Conservation (phyloP, 2,888 invertebrate species). For the Drosophila kuntzei region DNA sequence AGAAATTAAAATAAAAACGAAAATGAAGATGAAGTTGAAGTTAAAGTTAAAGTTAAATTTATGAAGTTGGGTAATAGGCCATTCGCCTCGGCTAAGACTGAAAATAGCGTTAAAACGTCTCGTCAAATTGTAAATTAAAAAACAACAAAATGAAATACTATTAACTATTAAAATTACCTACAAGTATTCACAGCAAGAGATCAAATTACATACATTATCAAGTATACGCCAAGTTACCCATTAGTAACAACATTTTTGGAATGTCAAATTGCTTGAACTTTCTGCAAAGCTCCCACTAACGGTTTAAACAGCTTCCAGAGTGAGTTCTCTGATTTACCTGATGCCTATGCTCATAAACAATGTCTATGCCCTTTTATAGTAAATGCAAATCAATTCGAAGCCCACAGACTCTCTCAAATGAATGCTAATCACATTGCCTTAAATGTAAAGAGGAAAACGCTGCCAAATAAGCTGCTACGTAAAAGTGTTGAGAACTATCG, state of each 20-base stretch:
- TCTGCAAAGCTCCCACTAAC: constrained; percentile 15
- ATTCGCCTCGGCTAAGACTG: constrained; percentile 20
- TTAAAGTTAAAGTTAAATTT: constrained; percentile 29
- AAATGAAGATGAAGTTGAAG: constrained; percentile 45
- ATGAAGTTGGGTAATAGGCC: constrained; percentile 47
- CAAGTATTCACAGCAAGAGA: constrained; percentile 40
- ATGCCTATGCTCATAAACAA: constrained; percentile 15
- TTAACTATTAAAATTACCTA: constrained; percentile 36
- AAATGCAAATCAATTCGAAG: constrained; percentile 34
- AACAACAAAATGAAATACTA: constrained; percentile 28
- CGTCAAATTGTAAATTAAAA: constrained; percentile 14
- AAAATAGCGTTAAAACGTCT: constrained; percentile 5
- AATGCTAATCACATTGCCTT: constrained; percentile 55
- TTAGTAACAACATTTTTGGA: constrained; percentile 21
- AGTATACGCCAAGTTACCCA: constrained; percentile 36
- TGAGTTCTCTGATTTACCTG: constrained; percentile 18
- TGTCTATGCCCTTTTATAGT: constrained; percentile 49
- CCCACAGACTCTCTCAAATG: constrained; percentile 52
- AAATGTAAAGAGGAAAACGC: constrained; percentile 35
- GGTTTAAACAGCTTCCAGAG: constrained; percentile 34
- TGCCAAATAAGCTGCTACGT: constrained; percentile 12
- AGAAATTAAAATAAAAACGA: constrained; percentile 37
- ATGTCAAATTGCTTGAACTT: constrained; percentile 33
- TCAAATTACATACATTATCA: constrained; percentile 40
- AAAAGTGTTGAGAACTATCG: constrained; percentile 34